Base-by-base conservation (phyloP, 1,140 invertebrate species). In the Habropoda laboriosa region DNA sequence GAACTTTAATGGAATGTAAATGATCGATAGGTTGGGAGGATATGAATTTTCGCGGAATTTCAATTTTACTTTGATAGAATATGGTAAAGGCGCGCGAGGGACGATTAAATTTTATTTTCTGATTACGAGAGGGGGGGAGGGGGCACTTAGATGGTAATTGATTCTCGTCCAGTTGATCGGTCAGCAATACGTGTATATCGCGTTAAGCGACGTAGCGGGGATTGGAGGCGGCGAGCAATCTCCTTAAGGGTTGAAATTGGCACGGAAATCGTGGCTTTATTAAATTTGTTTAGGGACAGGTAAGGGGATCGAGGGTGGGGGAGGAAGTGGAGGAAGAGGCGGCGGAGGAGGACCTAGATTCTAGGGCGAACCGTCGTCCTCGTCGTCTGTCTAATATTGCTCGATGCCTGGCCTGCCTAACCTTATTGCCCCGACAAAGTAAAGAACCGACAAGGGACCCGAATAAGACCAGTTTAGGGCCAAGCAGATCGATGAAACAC, bases 251-350 rank as follows among this genome's bases (percentile, higher is more conserved):
- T 83, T 82, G 81, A 88, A 85, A 88, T 90, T 90, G 87, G 88
- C 89, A 90, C 90, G 91, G 90, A 92, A 91, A 92, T 92, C 90
- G 90, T 88, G 87, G 87, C 88, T 90, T 93, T 92, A 92, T 93
- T 92, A 92, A 92, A 92, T 93, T 93, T 92, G 90, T 93, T 92
- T 91, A 91, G 89, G 89, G 81, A 86, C 81, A 79, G 81, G 68
- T 78, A 58, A 74, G 70, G 57, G 68, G 32, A n/a, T 85, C 72
- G 76, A 83, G 8, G 45, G 24, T 0, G 40, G 42, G 18, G 27
- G 27, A 8, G 5, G 40, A 79, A 77, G 81, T 66, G 74, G 86
- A 79, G 64, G 84, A 78, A 47, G 64, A 68, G 64, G 4, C 27
- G 80, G 82, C 85, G 38, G 79, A 84, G 79, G 55, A 85, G 85